Evolutionary conservation across 2,888 invertebrate genomes (phyloP), one percentile per base, ranked within the genome.

Genomic region (Chelonus formosanus): DNA sequence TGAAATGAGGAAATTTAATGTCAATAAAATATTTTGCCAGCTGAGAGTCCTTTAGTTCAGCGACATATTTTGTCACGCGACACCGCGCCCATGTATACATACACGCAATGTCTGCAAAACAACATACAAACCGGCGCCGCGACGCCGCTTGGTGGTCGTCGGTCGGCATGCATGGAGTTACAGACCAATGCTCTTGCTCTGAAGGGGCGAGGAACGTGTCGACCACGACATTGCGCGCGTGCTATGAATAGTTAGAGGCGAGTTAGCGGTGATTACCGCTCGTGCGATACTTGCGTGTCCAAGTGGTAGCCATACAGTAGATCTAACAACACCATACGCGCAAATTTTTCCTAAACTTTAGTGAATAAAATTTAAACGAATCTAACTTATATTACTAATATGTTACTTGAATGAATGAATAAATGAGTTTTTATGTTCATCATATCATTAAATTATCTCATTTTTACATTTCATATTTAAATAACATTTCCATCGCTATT

Each of bases 231-330:
- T 77, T 74, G 73, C 74, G 74, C 77, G 70, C 77, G 77, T 77
- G 77, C 77, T 76, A 76, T 75, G 77, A 77, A 77, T 77, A 77
- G 77, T 76, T 76, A 72, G 74, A 75, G 71, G 70, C 72, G 70
- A 77, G 76, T 77, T 77, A 75, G 70, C 73, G 74, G 69, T 75
- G 76, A 77, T 77, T 77, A 75, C 75, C 73, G 70, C 61, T 56
- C 61, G 65, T 65, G 65, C 65, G 43, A 43, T 61, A 65, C 59
- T 65, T 63, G 63, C 65, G 65, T 65, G 65, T 61, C 50, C 52
- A 54, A 63, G 47, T 43, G 53, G 57, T 50, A 55, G 57, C 50
- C 20, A 40, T 40, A 40, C 40, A 6, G 40, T 40, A 40, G 3
- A 40, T 5, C 40, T 40, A 40, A 40, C 40, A 52, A 32, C 34